Evolutionary conservation across 2,888 invertebrate genomes (phyloP), one percentile per base, ranked within the genome.

Genomic region (Mesodorylaimus sp.): DNA sequence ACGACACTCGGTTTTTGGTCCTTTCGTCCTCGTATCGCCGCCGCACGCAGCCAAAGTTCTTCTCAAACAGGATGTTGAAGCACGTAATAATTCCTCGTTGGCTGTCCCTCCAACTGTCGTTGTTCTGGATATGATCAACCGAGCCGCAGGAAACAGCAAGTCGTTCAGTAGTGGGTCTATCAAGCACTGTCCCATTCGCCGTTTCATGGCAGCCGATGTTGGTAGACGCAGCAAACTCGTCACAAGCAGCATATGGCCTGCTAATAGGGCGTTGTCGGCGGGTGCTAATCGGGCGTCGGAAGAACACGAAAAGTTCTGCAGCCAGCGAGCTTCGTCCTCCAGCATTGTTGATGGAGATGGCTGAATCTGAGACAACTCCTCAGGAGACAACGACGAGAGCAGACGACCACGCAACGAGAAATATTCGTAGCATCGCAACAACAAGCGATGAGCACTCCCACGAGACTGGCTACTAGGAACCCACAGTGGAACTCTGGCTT

Each of bases 401-500:
- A 70, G 61, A 53, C 61, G 60, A 57, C 68, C 69, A 44, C 68
- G 57, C 43, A 73, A 63, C 47, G 67, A 67, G 65, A 73, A 73
- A 58, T 72, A 73, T 59, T 73, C 69, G 16, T 61, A 61, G 55
- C 71, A 72, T 55, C 72, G 71, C 37, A 58, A 57, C 49, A 72
- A 58, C 23, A 72, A 56, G 47, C 59, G 59, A 3, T 44, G 47
- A n/a, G 19, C 37, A 36, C 46, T 19, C 29, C 47, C 29, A 48
- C 45, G 23, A 2, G 69, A 64, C 39, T 62, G 61, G 48, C 66
- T 64, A 7, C 69, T 68, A 3, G 70, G 61, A 28, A 70, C 68
- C 72, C 72, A 72, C 53, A 72, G 64, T 2, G 71, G 72, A 29
- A 72, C 66, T 10, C 66, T 66, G 43, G 70, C 69, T 56, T 68